Conservation (phyloP, 1,140 invertebrate species). For the Aradophagus sp. region DNA sequence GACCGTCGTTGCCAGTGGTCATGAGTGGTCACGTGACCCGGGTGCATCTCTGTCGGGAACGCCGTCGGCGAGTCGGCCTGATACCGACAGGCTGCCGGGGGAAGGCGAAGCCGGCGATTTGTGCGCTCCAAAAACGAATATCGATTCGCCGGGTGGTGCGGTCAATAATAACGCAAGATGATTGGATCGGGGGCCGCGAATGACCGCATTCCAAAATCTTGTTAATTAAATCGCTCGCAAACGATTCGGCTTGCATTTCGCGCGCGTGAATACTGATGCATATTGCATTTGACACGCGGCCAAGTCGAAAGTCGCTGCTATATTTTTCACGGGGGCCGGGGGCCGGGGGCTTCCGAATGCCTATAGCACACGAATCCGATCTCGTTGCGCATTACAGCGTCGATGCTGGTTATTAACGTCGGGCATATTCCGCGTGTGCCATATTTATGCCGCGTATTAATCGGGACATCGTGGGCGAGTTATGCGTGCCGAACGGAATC, state of each 20-base stretch:
- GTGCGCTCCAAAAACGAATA: too few relatives aligned
- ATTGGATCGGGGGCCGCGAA: background rate
- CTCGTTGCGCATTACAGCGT: conserved; percentile 41
- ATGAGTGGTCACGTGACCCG: too few relatives aligned
- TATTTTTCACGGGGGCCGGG: conserved; percentile 30
- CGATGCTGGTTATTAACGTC: conserved; percentile 35
- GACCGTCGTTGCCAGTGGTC: too few relatives aligned
- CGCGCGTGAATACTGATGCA: conserved; percentile 54
- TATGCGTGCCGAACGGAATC: conserved; percentile 37
- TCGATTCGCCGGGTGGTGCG: too few relatives aligned
- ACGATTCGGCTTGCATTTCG: conserved; percentile 48
- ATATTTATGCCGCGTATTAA: conserved; percentile 36
- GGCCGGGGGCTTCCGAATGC: conserved; percentile 27
- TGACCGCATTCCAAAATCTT: conserved; percentile 5
- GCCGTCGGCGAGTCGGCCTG: too few relatives aligned
- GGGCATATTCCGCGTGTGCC: conserved; percentile 13
- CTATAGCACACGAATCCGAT: conserved; percentile 43
- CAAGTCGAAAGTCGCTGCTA: conserved; percentile 42
- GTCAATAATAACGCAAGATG: background rate
- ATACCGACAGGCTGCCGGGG: too few relatives aligned
- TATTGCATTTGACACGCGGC: conserved; percentile 55
- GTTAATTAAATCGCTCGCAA: conserved; percentile 20
- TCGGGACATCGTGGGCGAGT: conserved; percentile 27
- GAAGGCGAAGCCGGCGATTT: too few relatives aligned
- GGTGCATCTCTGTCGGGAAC: too few relatives aligned